These are phyloP conservation scores for Florisuga fusca DNA, from an alignment of 2,797 vertebrate genomes.

Conservation along the genomic window DNA sequence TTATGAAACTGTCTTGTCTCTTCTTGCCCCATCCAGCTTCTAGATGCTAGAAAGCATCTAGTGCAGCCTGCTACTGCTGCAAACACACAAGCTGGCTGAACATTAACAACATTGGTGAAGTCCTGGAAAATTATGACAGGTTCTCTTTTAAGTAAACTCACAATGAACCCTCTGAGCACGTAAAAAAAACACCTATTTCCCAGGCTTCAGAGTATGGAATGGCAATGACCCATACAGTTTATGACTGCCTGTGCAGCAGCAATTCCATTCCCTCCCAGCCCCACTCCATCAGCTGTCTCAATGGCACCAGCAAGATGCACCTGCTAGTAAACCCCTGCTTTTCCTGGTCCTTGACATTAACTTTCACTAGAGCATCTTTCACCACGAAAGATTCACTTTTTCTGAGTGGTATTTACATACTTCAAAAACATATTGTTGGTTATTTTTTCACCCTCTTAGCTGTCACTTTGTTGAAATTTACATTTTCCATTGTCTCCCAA, in stretches of 20 bases:
- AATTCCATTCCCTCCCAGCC: background rate
- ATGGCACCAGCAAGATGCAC: background rate
- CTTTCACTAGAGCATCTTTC: background rate
- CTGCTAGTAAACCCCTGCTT: background rate
- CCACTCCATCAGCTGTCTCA: background rate
- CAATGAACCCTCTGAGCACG: accelerated
- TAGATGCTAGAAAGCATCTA: background rate
- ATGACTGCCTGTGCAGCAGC: background rate
- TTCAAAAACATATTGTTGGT: background rate
- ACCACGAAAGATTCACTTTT: background rate
- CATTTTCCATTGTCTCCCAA: background rate
- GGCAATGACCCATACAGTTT: background rate
- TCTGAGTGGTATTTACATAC: background rate
- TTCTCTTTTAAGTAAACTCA: background rate
- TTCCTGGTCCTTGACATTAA: background rate
- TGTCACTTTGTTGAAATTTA: background rate
- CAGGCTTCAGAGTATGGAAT: background rate
- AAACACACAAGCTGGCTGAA: background rate
- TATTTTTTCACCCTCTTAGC: background rate
- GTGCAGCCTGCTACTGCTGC: background rate
- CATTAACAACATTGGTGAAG: background rate
- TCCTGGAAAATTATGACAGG: accelerated
- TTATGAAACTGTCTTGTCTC: background rate
- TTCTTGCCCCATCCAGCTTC: background rate
- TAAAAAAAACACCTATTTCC: background rate